Base-by-base conservation (phyloP, 2,888 invertebrate genomes). In the Hylaea fasciaria region DNA sequence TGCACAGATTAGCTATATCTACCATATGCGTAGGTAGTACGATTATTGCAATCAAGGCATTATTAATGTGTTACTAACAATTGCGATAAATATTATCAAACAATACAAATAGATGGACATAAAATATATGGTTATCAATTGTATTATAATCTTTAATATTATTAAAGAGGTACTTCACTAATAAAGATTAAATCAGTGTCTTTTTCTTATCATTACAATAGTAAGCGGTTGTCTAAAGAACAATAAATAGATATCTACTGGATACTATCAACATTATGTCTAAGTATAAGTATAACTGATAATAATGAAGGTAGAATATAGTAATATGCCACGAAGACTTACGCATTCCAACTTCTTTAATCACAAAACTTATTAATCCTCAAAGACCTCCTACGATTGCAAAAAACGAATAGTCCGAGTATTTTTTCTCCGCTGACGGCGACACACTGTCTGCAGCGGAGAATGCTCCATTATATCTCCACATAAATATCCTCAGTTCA, bases 61-160 rank as follows among this genome's bases (percentile, higher is more conserved):
- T 79, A 70, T 69, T 69, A 74, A 70, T 73, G 80, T 81, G 10
- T 32, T 85, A 83, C 78, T 77, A 84, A 84, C 85, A 83, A 87
- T 83, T 81, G 74, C 76, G 84, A 90, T 91, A 86, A 81, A 77
- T 78, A 77, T 85, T 89, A 91, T 90, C 90, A 80, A 88, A 89
- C 86, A 90, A 90, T 89, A 89, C 87, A 83, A 86, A 86, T 80
- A 85, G 78, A 87, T 85, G 82, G 79, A 82, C 78, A 81, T 84
- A 83, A 86, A 87, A 86, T 89, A 22, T 85, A 85, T 78, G 82
- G 78, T 80, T 89, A 91, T 90, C 89, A 78, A 75, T 87, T 89
- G 86, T 85, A 78, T 86, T 84, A 83, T 88, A 90, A n/a, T 90
- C 88, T 85, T 82, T 83, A 85, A 73, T 73, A 81, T 86, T 86